phyloP scores from a whole-genome alignment of 2,113 vertebrate genomes.

The Speoplatyrhinus poulsoni region DNA sequence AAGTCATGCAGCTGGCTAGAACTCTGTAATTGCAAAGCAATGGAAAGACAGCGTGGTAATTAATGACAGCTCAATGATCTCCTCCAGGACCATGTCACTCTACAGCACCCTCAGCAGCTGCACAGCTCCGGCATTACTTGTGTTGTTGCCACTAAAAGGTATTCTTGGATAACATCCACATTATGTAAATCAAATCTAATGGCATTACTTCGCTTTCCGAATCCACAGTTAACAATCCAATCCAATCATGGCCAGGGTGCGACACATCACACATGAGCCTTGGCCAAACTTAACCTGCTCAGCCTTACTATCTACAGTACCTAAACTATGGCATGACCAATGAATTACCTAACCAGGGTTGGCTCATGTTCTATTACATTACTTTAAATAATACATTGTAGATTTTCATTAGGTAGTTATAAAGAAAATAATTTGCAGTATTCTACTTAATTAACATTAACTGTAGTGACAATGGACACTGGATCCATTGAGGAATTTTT shows the following conservation, averaged over 20 bases:
- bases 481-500: too few species aligned
- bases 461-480: too few species aligned
- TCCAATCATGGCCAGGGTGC: neutral
- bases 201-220: neutral
- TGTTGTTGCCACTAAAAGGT: neutral
- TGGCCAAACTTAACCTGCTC: too few species aligned
- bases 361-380: too few species aligned
- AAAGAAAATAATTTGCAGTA: too few species aligned
- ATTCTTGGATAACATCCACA: neutral
- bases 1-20: conserved; percentile 57
- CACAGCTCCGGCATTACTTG: neutral
- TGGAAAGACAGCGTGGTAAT: conserved; percentile 60
- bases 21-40: conserved; percentile 59
- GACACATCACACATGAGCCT: neutral
- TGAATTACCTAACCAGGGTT: too few species aligned
- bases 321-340: too few species aligned
- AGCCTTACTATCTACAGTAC: too few species aligned
- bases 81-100: conserved; percentile 38
- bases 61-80: conserved; percentile 60
- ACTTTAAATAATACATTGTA: too few species aligned
- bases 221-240: neutral
- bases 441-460: too few species aligned
- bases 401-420: too few species aligned
- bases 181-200: conserved; percentile 5
- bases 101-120: conserved; percentile 52